phyloP scores from a whole-genome alignment of 2,888 invertebrate species.

The Ommatoiulus sabulosus region DNA sequence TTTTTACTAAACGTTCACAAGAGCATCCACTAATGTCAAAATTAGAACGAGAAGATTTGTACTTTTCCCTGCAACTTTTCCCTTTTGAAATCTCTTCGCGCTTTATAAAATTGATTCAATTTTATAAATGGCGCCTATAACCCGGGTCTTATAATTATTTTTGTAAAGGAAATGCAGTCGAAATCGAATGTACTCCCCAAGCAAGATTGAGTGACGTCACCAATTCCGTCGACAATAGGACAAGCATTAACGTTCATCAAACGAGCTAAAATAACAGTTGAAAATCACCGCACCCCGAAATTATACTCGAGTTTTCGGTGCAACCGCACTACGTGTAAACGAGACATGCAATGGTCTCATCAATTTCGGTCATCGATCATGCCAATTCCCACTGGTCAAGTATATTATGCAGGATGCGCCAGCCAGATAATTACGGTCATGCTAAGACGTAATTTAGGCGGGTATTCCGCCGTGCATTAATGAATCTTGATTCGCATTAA shows the following conservation, averaged over 20 bases:
- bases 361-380: not conserved
- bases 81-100: no score
- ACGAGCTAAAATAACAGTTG: not conserved
- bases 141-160: no score
- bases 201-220: no score
- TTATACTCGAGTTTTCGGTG: not conserved
- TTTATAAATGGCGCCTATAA: no score
- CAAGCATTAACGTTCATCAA: not conserved
- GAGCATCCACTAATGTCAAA: no score
- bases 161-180: no score
- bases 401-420: constrained; percentile 35
- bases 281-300: not conserved
- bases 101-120: no score
- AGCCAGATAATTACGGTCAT: constrained; percentile 10
- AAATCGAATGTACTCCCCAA: no score
- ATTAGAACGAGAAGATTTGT: no score
- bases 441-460: not conserved
- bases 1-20: no score
- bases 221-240: no score
- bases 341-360: not conserved
- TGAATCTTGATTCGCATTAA: not conserved
- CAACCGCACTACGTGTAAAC: not conserved
- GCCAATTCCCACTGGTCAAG: constrained; percentile 18
- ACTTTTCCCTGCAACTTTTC: no score
- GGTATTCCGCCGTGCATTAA: not conserved